A percentile compares a stretch with the other conserved stretches of the same genome.
Evolutionary conservation across 2,888 invertebrate genomes (phyloP).

Genomic region (Caradrina clavipalpis): DNA sequence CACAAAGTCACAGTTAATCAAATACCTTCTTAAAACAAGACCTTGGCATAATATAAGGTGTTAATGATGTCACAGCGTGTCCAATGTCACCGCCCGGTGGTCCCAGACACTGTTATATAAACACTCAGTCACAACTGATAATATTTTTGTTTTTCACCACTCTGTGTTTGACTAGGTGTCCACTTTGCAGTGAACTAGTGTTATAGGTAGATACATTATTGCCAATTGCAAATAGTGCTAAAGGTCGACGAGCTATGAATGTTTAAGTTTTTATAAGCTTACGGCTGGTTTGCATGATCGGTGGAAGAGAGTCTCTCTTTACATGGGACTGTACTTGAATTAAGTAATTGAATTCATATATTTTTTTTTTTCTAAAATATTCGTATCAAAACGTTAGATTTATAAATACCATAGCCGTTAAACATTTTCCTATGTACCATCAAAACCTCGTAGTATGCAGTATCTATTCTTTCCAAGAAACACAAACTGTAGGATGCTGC

Average conservation of each 20-base stretch:
- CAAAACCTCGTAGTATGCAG: background rate
- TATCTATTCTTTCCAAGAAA: conserved; percentile 30
- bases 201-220: conserved; percentile 29
- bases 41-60: conserved; percentile 54
- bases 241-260: too few species aligned
- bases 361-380: background rate
- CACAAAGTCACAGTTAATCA: conserved; percentile 1
- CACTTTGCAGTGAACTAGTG: conserved; percentile 24
- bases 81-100: conserved; percentile 68
- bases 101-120: conserved; percentile 65
- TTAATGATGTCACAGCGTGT: conserved; percentile 57
- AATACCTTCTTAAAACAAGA: conserved; percentile 42
- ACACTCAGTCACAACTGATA: conserved; percentile 65
- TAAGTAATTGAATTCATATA: background rate
- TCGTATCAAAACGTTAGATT: too few species aligned
- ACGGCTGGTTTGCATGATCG: too few species aligned
- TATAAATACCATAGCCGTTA: too few species aligned
- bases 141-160: conserved; percentile 70
- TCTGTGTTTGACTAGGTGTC: conserved; percentile 38
- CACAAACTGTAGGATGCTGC: conserved; percentile 22
- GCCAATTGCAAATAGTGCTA: conserved; percentile 3
- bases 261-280: too few species aligned
- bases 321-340: background rate
- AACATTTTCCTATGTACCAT: background rate
- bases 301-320: too few species aligned